Conservation (phyloP, 2,113 vertebrate genomes). For the Anarhynchus alexandrinus region DNA sequence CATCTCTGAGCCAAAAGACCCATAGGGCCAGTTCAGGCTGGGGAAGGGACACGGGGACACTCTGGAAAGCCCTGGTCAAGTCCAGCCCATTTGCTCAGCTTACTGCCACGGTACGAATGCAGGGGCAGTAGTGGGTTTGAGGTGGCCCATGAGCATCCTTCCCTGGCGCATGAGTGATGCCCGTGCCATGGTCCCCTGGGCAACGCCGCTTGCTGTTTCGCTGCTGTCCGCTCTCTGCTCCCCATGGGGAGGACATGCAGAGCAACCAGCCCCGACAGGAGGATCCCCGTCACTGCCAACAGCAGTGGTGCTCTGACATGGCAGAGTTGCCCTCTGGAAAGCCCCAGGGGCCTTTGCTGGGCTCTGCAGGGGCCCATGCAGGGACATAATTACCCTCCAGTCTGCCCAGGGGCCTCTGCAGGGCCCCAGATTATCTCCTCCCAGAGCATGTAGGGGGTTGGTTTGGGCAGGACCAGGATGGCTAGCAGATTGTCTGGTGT, state of each 20-base stretch:
- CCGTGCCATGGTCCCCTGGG: not conserved
- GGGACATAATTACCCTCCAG: too few relatives aligned
- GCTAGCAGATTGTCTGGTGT: too few relatives aligned
- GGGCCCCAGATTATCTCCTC: not conserved
- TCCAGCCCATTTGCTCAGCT: not conserved
- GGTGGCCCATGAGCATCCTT: not conserved
- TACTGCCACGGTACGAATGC: not conserved
- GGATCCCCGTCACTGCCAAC: not conserved
- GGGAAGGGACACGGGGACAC: not conserved
- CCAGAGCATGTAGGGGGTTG: too few relatives aligned
- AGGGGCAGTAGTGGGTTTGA: too few relatives aligned
- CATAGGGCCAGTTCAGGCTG: not conserved
- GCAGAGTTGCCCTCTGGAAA: not conserved
- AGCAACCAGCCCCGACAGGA: not conserved
- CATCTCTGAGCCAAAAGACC: not conserved
- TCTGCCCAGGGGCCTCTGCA: not conserved
- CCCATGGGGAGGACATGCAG: accelerated
- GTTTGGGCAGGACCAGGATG: too few relatives aligned
- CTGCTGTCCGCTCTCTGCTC: not conserved
- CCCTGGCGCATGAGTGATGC: too few relatives aligned
- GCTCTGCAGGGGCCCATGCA: not conserved
- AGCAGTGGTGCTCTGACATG: not conserved
- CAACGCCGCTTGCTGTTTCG: not conserved
- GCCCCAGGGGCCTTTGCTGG: not conserved
- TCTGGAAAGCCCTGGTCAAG: not conserved